phyloP scores from a whole-genome alignment of 1,140 invertebrate species.

The Pogonomyrmex barbatus region DNA sequence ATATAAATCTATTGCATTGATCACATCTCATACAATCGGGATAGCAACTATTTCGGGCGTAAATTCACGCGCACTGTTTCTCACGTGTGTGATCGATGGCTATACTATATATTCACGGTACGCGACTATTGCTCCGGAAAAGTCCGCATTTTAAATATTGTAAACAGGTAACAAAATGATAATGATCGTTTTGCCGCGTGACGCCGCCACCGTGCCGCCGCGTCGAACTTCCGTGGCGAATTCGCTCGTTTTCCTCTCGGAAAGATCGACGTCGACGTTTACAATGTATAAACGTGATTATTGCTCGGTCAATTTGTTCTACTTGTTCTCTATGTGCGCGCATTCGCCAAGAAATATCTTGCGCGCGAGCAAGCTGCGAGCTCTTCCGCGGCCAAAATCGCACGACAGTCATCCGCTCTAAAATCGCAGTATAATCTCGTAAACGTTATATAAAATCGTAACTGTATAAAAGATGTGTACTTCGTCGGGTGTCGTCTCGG shows the following conservation, averaged over 20 bases:
- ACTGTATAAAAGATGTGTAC: constrained; percentile 64
- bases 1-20: constrained; percentile 78
- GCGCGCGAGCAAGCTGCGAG: not conserved
- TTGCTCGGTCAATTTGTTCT: constrained; percentile 48
- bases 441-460: constrained; percentile 75
- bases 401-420: constrained; percentile 62
- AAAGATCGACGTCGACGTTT: constrained; percentile 14
- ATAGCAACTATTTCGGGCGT: constrained; percentile 69
- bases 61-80: constrained; percentile 70
- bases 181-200: constrained; percentile 79
- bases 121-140: constrained; percentile 83
- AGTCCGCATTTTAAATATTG: constrained; percentile 84
- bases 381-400: constrained; percentile 28
- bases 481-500: constrained; percentile 55
- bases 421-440: constrained; percentile 72
- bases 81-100: constrained; percentile 70
- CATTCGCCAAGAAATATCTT: constrained; percentile 63
- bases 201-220: not conserved
- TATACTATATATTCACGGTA: constrained; percentile 77
- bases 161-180: constrained; percentile 86
- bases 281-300: constrained; percentile 39
- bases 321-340: constrained; percentile 2
- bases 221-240: constrained; percentile 57
- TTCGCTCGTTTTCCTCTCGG: too few species aligned
- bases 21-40: constrained; percentile 76